Conservation (phyloP, 2,888 invertebrate genomes). For the Aleiodes alternator region DNA sequence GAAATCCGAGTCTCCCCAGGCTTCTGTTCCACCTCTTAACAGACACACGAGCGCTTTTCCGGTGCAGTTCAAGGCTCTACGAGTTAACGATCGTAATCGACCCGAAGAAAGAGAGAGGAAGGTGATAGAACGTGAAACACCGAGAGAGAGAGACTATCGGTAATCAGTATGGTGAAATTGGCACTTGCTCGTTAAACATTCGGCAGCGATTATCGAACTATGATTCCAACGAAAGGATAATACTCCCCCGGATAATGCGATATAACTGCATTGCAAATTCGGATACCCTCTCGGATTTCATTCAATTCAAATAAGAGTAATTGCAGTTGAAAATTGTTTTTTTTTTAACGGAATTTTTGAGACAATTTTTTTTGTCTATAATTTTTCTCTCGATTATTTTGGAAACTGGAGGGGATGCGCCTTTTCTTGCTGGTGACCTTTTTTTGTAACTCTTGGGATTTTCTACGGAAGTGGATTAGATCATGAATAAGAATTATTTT, state of each 20-base stretch:
- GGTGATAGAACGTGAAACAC: slow-evolving; percentile 30
- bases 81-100: slow-evolving; percentile 36
- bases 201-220: slow-evolving; percentile 21
- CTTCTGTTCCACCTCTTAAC: slow-evolving; percentile 28
- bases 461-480: too few relatives aligned
- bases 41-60: slow-evolving; percentile 26
- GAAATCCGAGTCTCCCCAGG: slow-evolving; percentile 21
- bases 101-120: slow-evolving; percentile 24
- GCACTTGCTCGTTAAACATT: slow-evolving; percentile 34
- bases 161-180: slow-evolving; percentile 34
- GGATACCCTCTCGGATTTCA: slow-evolving; percentile 8
- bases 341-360: not conserved
- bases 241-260: slow-evolving; percentile 6
- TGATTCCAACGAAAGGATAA: slow-evolving; percentile 14
- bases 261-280: slow-evolving; percentile 24
- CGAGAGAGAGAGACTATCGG: slow-evolving; percentile 28
- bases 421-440: too few relatives aligned
- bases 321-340: not conserved
- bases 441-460: too few relatives aligned
- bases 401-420: too few relatives aligned
- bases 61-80: slow-evolving; percentile 30
- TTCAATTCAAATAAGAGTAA: slow-evolving; percentile 1
- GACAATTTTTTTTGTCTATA: too few relatives aligned
- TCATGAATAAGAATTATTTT: too few relatives aligned
- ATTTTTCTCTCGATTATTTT: too few relatives aligned